Percentiles rank a stretch among this genome's conserved stretches.
phyloP scores from a whole-genome alignment of 2,113 vertebrate species.

The Cryptomyrus ogoouensis region DNA sequence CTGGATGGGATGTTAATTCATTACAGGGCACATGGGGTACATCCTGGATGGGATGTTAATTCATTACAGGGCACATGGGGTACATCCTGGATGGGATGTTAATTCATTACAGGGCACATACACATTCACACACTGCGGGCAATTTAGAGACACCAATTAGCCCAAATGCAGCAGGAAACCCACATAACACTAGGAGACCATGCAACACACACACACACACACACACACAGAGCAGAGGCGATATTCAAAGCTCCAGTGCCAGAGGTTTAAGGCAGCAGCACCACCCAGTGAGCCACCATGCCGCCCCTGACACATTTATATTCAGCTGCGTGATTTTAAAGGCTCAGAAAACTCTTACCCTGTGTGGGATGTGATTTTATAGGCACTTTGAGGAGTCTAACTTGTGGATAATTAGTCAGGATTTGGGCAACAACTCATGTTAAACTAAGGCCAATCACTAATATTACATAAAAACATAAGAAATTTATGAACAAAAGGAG shows the following conservation, averaged over 20 bases:
- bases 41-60: too few species aligned
- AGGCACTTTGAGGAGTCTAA: not conserved
- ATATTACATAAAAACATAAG: not conserved
- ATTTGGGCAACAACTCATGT: not conserved
- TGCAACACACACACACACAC: not conserved
- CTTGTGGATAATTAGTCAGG: not conserved
- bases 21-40: not conserved
- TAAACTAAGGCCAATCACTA: not conserved
- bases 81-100: not conserved
- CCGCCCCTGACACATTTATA: not conserved
- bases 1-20: too few species aligned
- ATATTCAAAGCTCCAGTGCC: not conserved
- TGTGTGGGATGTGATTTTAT: not conserved
- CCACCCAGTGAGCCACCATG: not conserved
- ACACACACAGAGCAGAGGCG: not conserved
- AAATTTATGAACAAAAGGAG: too few species aligned
- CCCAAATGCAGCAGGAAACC: not conserved
- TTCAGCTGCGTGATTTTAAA: not conserved
- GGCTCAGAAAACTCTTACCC: not conserved
- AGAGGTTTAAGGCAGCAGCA: not conserved
- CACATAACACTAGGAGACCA: not conserved
- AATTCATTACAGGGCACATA: not conserved
- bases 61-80: not conserved
- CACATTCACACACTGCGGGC: not conserved
- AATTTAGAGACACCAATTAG: not conserved